Base-by-base conservation (phyloP, 1,140 invertebrate species). In the Teleopsis dalmanni region DNA sequence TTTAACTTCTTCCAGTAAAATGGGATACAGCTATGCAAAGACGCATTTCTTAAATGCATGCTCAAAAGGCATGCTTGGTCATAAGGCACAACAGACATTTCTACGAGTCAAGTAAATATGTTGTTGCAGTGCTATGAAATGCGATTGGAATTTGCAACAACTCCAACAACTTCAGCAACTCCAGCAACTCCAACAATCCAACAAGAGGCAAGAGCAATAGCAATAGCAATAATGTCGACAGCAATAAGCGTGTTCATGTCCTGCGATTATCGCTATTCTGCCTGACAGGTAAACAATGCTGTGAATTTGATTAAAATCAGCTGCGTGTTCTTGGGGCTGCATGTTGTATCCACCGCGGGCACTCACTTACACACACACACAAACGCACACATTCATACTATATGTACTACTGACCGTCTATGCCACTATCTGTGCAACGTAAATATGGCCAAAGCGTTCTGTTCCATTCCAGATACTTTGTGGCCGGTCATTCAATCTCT, bases 221-320 rank as follows among this genome's bases (percentile, higher is more conserved):
- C 41, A 43, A 29, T 19, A 43, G 10, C 31, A 21, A 46, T 36
- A 46, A 35, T 33, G 23, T 35, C 44, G 35, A 46, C 34, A 36
- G 21, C 44, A 46, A 36, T 46, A 46, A 46, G 34, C 44, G 44
- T 48, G 60, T 60, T 56, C 58, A 56, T 54, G 50, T 59, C 53
- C 55, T 55, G 53, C 57, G 59, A 64, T 64, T 65, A 64, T 64
- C 61, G 61, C 47, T 14, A 51, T 38, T 47, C 22, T 29, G 34
- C 25, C 62, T 65, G 62, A 65, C 62, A 62, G 62, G 59, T 60
- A 65, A 65, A 65, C 62, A 65, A 65, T 65, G 62, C 62, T 65
- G 62, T 65, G 62, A 65, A 65, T 65, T 65, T 62, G 62, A 65
- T 65, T 65, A 65, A 62, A 65, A 65, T 65, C 62, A 57, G 60